Percentiles rank a stretch among this genome's conserved stretches.
These are phyloP conservation scores for Sparidentex hasta DNA, from an alignment of 2,797 vertebrate species.

Conservation along the genomic window DNA sequence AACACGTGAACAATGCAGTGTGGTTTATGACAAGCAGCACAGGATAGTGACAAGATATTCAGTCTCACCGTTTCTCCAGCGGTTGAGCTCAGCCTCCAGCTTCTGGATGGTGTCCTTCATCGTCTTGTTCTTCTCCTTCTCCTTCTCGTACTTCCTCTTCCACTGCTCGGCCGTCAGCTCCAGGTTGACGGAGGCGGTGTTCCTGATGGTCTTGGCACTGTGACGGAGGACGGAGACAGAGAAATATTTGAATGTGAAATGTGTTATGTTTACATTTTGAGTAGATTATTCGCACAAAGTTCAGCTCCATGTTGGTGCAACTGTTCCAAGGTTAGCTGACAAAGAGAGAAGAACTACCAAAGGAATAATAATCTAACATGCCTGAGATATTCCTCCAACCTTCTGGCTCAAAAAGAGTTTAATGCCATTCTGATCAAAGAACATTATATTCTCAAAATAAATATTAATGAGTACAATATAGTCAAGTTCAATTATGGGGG, in stretches of 20 bases:
- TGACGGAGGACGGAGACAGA: not conserved
- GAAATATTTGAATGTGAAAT: not conserved
- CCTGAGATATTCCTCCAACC: not conserved
- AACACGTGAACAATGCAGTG: not conserved
- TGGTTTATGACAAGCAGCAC: not conserved
- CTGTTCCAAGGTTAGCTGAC: no score
- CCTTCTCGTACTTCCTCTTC: constrained; percentile 98
- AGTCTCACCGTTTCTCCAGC: constrained; percentile 93
- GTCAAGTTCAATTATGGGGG: not conserved
- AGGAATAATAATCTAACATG: not conserved
- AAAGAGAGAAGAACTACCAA: no score
- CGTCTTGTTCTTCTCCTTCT: constrained; percentile 97
- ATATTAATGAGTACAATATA: not conserved
- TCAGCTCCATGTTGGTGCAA: not conserved
- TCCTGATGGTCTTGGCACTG: constrained; percentile 96
- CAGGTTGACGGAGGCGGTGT: constrained; percentile 96
- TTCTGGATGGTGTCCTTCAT: constrained; percentile 94
- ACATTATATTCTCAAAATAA: not conserved
- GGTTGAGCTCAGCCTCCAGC: constrained; percentile 94
- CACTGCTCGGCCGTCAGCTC: constrained; percentile 98
- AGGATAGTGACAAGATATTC: not conserved
- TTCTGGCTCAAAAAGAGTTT: not conserved
- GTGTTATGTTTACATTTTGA: not conserved
- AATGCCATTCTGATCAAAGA: not conserved
- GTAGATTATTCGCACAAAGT: not conserved